Percentiles rank a stretch among this genome's conserved stretches.
Evolutionary conservation across 1,140 invertebrate species (phyloP).

Genomic region (Heliconius congener): DNA sequence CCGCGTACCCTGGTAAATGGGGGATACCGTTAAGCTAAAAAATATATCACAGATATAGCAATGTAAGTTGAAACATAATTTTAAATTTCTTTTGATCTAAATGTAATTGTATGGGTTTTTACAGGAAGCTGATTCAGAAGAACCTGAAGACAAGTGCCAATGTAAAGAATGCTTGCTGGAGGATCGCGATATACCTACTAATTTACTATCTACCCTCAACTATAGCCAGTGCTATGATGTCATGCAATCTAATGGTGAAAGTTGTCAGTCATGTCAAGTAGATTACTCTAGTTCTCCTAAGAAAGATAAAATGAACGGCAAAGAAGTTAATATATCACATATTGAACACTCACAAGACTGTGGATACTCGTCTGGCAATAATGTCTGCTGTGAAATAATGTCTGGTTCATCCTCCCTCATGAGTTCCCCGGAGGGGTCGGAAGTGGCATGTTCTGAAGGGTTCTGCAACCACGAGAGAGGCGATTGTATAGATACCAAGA

Average conservation of each 20-base stretch:
- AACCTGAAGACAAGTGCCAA: conserved; percentile 75
- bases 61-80: too few species aligned
- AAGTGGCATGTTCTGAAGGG: conserved; percentile 91
- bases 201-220: conserved; percentile 62
- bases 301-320: conserved; percentile 60
- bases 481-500: conserved; percentile 79
- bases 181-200: conserved; percentile 70
- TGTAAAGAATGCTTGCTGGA: conserved; percentile 75
- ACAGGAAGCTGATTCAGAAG: conserved; percentile 75
- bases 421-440: conserved; percentile 91
- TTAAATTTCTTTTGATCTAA: too few species aligned
- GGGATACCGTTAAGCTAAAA: too few species aligned
- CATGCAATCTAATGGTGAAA: conserved; percentile 55
- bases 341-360: conserved; percentile 90
- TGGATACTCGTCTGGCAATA: conserved; percentile 90
- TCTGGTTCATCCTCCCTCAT: conserved; percentile 86
- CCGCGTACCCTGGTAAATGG: too few species aligned
- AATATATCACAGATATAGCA: too few species aligned
- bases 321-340: conserved; percentile 82
- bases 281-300: conserved; percentile 61
- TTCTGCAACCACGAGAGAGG: conserved; percentile 89
- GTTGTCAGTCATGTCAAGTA: conserved; percentile 67
- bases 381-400: conserved; percentile 84
- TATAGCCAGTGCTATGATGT: conserved; percentile 58
- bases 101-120: background rate